Base-by-base conservation (phyloP, 2,888 invertebrate genomes). In the Romanomermis culicivorax region DNA sequence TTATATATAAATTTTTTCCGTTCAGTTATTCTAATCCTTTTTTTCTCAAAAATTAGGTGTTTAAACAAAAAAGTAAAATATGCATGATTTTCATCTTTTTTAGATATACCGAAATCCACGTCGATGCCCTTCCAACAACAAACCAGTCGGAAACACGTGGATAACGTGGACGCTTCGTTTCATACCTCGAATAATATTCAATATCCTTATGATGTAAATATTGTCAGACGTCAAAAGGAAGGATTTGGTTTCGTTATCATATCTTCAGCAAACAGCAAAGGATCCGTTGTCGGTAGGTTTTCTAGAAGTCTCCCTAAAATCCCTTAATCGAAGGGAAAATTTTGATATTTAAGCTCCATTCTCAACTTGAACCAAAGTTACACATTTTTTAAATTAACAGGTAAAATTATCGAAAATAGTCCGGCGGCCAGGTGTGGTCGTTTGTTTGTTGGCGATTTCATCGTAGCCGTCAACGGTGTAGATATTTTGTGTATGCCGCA, bases 161-260 rank as follows among this genome's bases (percentile, higher is more conserved):
- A n/a, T n/a, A n/a, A n/a, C n/a, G n/a, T n/a, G n/a, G n/a, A n/a
- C n/a, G n/a, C n/a, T n/a, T n/a, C n/a, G n/a, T n/a, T n/a, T n/a
- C n/a, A n/a, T n/a, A n/a, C n/a, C n/a, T n/a, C n/a, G n/a, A n/a
- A n/a, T n/a, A n/a, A 14, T 49, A 47, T 4, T 11, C 47, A 49
- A 43, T 70, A 76, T 66, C 86, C 89, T 0, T 89, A 89, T 65
- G 88, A 93, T 72, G 87, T 95, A 2, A 82, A 84, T 1, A 85
- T 95, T 1, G 81, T 81, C 58, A 76, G 91, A 52, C 79, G 80
- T 68, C 89, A 91, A 65, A 85, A 82, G 60, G 95, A 97, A 71
- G 95, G 95, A 2, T 97, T 97, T 70, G 97, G 97, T 14, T 97
- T 97, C 72, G 93, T 95, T 51, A 91, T 97, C 62, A 93, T 95